Percentiles rank a stretch among this genome's conserved stretches.
phyloP scores from a whole-genome alignment of 2,113 vertebrate genomes.

The Anser cygnoides region DNA sequence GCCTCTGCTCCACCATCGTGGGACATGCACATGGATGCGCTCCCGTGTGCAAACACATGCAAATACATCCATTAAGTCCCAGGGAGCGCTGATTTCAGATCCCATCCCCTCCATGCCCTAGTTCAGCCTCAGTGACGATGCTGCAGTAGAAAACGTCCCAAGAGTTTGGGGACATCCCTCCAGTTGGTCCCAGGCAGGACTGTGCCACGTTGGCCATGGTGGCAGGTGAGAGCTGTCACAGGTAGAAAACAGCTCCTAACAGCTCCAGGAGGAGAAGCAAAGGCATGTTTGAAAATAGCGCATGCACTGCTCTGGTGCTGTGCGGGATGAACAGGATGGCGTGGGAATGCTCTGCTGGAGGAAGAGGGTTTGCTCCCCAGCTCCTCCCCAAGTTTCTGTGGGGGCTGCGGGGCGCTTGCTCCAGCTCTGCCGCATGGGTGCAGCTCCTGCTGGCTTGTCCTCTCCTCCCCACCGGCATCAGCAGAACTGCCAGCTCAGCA shows the following conservation, averaged over 20 bases:
- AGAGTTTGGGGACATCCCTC: not conserved
- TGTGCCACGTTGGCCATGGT: not conserved
- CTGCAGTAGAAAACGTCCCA: not conserved
- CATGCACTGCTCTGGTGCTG: not conserved
- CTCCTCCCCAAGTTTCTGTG: not conserved
- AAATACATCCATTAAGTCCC: not conserved
- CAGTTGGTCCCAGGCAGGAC: fast-evolving
- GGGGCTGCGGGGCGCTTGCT: fast-evolving
- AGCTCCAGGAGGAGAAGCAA: not conserved
- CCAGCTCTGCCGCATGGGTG: not conserved
- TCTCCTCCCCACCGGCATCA: not conserved
- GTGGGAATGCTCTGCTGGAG: not conserved
- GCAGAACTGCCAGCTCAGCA: slow-evolving; percentile 2
- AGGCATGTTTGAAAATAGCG: not conserved
- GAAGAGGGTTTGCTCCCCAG: not conserved
- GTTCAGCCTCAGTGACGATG: not conserved
- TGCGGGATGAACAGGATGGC: not conserved
- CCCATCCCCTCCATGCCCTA: not conserved
- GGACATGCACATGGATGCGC: fast-evolving
- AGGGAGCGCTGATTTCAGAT: not conserved
- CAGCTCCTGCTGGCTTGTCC: not conserved
- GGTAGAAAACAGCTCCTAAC: not conserved
- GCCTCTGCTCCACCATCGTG: fast-evolving
- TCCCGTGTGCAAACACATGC: fast-evolving
- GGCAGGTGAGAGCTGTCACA: not conserved